Evolutionary conservation across 1,140 invertebrate genomes (phyloP).

Genomic region (Megathymus violae): DNA sequence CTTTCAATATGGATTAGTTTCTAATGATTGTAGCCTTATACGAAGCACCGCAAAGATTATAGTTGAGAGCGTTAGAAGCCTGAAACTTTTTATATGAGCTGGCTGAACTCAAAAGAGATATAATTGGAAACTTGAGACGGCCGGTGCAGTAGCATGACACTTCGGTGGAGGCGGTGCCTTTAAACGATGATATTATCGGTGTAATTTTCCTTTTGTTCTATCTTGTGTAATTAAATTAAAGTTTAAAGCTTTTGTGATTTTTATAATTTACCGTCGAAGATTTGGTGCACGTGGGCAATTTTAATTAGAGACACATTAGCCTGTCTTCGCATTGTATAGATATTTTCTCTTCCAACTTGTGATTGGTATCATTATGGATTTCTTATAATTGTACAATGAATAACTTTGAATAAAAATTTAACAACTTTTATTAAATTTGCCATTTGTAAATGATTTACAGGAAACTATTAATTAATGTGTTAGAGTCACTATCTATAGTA

Average conservation of each 20-base stretch:
- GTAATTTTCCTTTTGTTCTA: constrained; percentile 45
- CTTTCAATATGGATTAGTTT: constrained; percentile 53
- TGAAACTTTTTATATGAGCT: constrained; percentile 79
- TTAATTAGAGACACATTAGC: constrained; percentile 4
- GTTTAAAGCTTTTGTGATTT: constrained; percentile 21
- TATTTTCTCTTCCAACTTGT: no score
- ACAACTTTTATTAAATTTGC: no score
- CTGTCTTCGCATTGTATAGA: no score
- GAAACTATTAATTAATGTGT: no score
- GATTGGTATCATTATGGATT: no score
- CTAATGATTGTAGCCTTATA: constrained; percentile 59
- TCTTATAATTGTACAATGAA: no score
- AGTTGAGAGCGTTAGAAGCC: constrained; percentile 59
- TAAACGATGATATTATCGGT: constrained; percentile 46
- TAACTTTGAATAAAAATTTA: no score
- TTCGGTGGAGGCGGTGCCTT: constrained; percentile 42
- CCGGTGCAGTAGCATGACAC: constrained; percentile 52
- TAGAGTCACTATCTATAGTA: no score
- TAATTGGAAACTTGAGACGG: constrained; percentile 80
- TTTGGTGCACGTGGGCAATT: constrained; percentile 6
- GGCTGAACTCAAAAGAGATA: constrained; percentile 74
- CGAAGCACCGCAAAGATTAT: constrained; percentile 59
- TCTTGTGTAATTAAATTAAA: constrained; percentile 15
- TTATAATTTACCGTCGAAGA: constrained; percentile 7
- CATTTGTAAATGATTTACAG: no score